A percentile compares a stretch with the other conserved stretches of the same genome.
These are phyloP conservation scores for Myiozetetes cayanensis DNA, from an alignment of 2,113 vertebrate genomes.

Conservation along the genomic window DNA sequence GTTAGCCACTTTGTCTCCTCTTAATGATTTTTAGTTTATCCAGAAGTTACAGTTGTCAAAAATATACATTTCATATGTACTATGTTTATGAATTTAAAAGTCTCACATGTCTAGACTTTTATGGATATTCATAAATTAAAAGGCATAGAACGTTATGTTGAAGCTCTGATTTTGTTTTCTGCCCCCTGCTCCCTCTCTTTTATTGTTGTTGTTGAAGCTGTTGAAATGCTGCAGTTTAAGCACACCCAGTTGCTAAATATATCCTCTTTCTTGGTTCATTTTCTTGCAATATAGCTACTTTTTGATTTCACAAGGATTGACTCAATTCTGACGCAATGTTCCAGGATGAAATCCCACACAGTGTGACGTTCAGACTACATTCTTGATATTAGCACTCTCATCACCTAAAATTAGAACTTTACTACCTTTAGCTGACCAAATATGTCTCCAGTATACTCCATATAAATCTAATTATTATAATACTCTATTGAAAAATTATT, in stretches of 20 bases:
- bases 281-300: constrained; percentile 19
- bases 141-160: background rate
- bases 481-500: background rate
- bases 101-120: background rate
- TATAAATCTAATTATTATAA: background rate
- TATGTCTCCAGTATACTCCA: background rate
- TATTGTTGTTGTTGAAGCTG: background rate
- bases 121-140: background rate
- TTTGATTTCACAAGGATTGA: constrained; percentile 39
- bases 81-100: background rate
- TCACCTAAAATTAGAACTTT: background rate
- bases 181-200: background rate
- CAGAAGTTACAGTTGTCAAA: background rate
- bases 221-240: background rate
- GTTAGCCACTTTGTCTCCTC: background rate
- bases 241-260: constrained; percentile 33
- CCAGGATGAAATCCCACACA: constrained; percentile 23
- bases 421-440: background rate
- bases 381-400: background rate
- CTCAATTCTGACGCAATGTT: constrained; percentile 54
- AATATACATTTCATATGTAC: background rate
- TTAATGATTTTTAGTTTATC: background rate
- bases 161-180: background rate
- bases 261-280: background rate
- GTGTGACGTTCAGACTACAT: background rate